Evolutionary conservation across 2,113 vertebrate species (phyloP).

Genomic region (Pollimyrus isidori): DNA sequence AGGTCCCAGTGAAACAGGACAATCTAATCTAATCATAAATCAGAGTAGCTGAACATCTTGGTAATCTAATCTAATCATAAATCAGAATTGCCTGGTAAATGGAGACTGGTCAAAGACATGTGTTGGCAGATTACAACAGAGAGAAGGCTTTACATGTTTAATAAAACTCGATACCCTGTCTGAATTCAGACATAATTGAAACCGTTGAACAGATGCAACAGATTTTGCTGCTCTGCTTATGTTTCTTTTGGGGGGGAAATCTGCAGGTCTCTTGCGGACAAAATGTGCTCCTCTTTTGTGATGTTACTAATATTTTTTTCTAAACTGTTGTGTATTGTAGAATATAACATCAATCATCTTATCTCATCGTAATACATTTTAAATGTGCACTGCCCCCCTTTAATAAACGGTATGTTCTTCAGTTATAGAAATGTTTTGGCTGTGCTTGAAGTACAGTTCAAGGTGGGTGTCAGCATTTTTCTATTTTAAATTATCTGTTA

Average conservation of each 20-base stretch:
- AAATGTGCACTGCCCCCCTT: background rate
- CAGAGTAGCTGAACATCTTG: background rate
- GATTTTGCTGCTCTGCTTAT: background rate
- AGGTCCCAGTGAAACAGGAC: background rate
- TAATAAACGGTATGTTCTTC: background rate
- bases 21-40: background rate
- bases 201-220: background rate
- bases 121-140: background rate
- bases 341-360: background rate
- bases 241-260: background rate
- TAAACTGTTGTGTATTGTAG: background rate
- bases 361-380: background rate
- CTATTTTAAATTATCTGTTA: background rate
- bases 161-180: background rate
- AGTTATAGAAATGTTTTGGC: background rate
- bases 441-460: background rate
- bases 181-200: background rate
- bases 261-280: background rate
- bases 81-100: conserved; percentile 1
- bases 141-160: background rate
- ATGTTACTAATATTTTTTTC: background rate
- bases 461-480: background rate
- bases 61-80: background rate
- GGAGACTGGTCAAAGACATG: background rate
- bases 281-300: background rate